Evolutionary conservation across 2,113 vertebrate genomes (phyloP), one percentile per base, ranked within the genome.

Genomic region (Alligator sinensis): DNA sequence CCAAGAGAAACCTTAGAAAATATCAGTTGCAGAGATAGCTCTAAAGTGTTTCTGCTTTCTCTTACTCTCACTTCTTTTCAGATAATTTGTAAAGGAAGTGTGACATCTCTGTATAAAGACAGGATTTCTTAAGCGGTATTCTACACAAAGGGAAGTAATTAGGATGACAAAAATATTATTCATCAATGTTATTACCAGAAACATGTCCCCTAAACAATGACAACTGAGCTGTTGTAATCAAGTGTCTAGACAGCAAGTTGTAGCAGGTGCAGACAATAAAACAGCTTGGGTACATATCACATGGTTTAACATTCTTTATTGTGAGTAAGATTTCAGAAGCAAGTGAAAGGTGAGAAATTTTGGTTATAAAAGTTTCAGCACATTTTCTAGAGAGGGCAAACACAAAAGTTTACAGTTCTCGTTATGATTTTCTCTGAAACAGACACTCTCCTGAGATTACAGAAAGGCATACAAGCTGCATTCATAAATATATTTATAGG

Each of bases 401-500:
- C 63, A 96, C 96, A 96, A 97, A 94, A 91, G 94, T 94, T 96
- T 95, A 95, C 90, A 84, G 70, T 92, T 95, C 83, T 90, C 80
- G 94, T 96, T 95, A 96, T 74, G 79, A 80, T 87, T 96, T 97
- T 94, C 82, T 77, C 64, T 93, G 87, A 91, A 97, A 75, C 34
- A 90, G 87, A 83, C 94, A 93, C 93, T 90, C 90, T 80, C 85
- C 59, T 82, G 91, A 94, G 91, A 95, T 68, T 84, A 47, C 63
- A 8, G 80, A 89, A 90, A 94, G 84, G 86, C 77, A 95, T 89
- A 70, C 92, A 94, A 28, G 82, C 28, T 72, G 92, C 25, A 21
- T 70, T 93, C 88, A 97, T 95, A 97, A 94, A 98, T 96, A 92
- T 84, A 97, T 97, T 97, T 95, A 96, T 97, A 66, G 79, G 79